Base-by-base conservation (phyloP, 2,888 invertebrate species). In the Drosophila mimetica region DNA sequence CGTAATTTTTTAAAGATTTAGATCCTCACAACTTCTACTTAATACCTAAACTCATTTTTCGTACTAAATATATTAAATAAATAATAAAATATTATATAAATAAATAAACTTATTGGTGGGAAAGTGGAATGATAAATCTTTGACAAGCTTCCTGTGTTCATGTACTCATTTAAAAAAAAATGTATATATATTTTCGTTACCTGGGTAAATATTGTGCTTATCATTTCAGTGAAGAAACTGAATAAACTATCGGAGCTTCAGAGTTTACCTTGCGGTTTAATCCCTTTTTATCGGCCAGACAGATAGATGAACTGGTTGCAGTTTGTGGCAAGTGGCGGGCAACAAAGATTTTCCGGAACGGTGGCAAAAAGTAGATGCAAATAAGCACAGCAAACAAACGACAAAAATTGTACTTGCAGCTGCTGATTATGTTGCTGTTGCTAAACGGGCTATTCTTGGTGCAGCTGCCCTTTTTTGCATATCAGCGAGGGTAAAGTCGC, bases 291-390 rank as follows among this genome's bases (percentile, higher is more conserved):
- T 66, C 77, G 41, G 58, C 16, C 66, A 50, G 61, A 20, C 54
- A 42, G 28, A 57, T 32, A 28, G 41, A 42, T 14, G 28, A 59
- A 25, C 36, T 69, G 55, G 60, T 75, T 75, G 70, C 36, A 71
- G 65, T 55, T 82, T 77, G 83, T 74, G 83, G 77, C 79, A 81
- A 79, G 79, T 79, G 78, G 81, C 81, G 71, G 59, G 65, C 81
- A 82, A 67, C 71, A 76, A 74, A 55, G 82, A 59, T 77, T 77
- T 76, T 53, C 70, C 41, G 5, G 13, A 41, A 47, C 69, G 52
- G 37, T 22, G 20, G 37, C 46, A 70, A 67, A 70, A 78, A 78
- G 67, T 78, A 65, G 66, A 82, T 81, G 79, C 82, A 59, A 72
- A 67, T 72, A 66, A 59, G 65, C 61, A 73, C 64, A 85, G 71